Evolutionary conservation across 2,797 vertebrate genomes (phyloP), one percentile per base, ranked within the genome.

Genomic region (Pteronotus mesoamericanus): DNA sequence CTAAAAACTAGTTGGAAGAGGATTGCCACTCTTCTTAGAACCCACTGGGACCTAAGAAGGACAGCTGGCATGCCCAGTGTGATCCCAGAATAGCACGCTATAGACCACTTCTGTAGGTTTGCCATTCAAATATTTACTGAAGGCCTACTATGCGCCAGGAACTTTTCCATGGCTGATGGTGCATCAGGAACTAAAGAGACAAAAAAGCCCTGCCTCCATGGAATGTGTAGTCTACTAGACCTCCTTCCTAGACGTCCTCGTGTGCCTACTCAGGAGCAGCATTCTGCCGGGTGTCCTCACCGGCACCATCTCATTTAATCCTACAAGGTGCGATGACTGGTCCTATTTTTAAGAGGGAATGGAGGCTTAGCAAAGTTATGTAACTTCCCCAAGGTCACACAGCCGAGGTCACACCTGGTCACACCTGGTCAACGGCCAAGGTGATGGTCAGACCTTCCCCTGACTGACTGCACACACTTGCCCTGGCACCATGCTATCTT

Each of bases 381-480:
- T n/a, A 79, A 71, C 15, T 16, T 51, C 32, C 7, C 0, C 29
- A 71, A 51, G 42, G 72, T 94, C 82, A 94, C 24, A 19, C 0
- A 22, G 16, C 32, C n/a, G n/a, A n/a, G n/a, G n/a, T n/a, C n/a
- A n/a, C n/a, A n/a, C n/a, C n/a, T n/a, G n/a, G n/a, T n/a, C n/a
- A n/a, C n/a, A n/a, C n/a, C n/a, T 3, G 5, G 86, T 64, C n/a
- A 29, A 6, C 0, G 0, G 32, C 24, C 2, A 5, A 39, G 24
- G 22, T 21, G 4, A 59, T 3, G 32, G 26, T 10, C 42, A 26
- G 39, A 26, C 8, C 21, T 75, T 21, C 39, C 34, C 32, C 44
- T 11, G 12, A 21, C 46, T 15, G 78, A n/a, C 57, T 79, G 77
- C 42, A 55, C 26, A 0, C n/a, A 64, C 55, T 24, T 32, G 37